Evolutionary conservation across 2,888 invertebrate genomes (phyloP), one percentile per base, ranked within the genome.

Genomic region (Tetranychus truncatus): DNA sequence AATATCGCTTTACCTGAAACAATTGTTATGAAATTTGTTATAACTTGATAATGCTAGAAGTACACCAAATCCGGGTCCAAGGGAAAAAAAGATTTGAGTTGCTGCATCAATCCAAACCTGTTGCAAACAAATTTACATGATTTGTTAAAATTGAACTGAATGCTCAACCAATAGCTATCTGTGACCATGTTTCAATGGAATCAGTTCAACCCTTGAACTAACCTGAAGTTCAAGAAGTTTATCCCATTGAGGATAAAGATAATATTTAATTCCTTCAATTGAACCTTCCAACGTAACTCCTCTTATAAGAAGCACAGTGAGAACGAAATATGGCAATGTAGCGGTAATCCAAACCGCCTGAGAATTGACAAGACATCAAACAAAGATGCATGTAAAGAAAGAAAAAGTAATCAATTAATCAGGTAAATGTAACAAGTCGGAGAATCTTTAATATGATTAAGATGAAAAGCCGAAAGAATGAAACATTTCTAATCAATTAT

Each of bases 51-150:
- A 85, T 0, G 94, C 94, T 74, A 95, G 83, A 1, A 95, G 86
- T 0, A 92, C 92, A 21, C 94, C 94, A 81, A 94, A 94, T 2
- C 93, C 94, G 0, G 94, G 94, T 20, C 94, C 94, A 74, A 94
- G 84, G 0, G 93, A 93, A 84, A 94, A 94, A 85, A 94, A 94
- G 80, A 93, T 92, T 83, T 94, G 94, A 2, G 92, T 91, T 0
- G 94, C 93, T 0, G 94, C 94, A 82, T 92, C 93, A 76, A 92
- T 90, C 94, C 94, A 94, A 9, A 92, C 91, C 90, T 91, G 45
- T 15, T 74, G 76, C 45, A 72, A 46, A 67, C 75, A 72, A 65
- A 76, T 55, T 44, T 11, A 6, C 24, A 15, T 45, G 9, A 45
- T 44, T 45, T 3, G n/a, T 71, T 71, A 18, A 18, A n/a, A 6